Conservation (phyloP, 92 coral and sea anemone genomes). For the Hydrozoanthus gracilis region DNA sequence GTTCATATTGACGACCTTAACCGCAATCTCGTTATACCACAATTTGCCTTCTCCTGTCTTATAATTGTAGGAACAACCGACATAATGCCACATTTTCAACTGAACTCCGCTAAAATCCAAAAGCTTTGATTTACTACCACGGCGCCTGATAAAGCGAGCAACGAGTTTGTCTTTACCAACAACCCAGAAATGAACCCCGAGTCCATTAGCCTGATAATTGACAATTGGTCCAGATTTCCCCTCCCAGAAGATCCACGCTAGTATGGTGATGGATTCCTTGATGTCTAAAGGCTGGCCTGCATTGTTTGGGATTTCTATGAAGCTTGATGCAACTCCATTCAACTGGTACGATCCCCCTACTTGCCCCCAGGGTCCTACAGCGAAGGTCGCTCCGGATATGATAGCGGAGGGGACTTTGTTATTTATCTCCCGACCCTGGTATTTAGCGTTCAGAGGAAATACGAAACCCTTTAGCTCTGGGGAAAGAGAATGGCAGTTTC, state of each 20-base stretch:
- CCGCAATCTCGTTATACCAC: slow-evolving; percentile 71
- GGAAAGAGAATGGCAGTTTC: neutral
- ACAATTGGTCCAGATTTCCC: slow-evolving; percentile 31
- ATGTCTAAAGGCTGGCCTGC: slow-evolving; percentile 5
- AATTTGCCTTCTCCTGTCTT: slow-evolving; percentile 62
- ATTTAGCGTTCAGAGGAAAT: slow-evolving; percentile 30
- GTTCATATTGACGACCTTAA: slow-evolving; percentile 54
- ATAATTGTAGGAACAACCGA: slow-evolving; percentile 72
- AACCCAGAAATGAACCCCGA: slow-evolving; percentile 27
- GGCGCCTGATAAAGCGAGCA: slow-evolving; percentile 67
- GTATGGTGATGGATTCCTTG: slow-evolving; percentile 9
- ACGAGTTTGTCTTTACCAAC: slow-evolving; percentile 27
- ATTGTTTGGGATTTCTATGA: slow-evolving; percentile 16
- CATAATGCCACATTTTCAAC: slow-evolving; percentile 63
- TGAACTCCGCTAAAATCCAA: slow-evolving; percentile 50
- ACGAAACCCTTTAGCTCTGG: neutral
- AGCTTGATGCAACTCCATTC: neutral
- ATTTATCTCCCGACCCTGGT: slow-evolving; percentile 28
- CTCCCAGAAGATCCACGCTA: slow-evolving; percentile 21
- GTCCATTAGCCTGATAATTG: slow-evolving; percentile 15
- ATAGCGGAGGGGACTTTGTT: neutral
- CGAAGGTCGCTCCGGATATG: neutral
- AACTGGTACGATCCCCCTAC: slow-evolving; percentile 24
- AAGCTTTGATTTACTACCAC: slow-evolving; percentile 36
- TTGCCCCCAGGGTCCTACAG: slow-evolving; percentile 41